Evolutionary conservation across 1,140 invertebrate species (phyloP), one percentile per base, ranked within the genome.

Genomic region (Acyrthosiphon pisum): DNA sequence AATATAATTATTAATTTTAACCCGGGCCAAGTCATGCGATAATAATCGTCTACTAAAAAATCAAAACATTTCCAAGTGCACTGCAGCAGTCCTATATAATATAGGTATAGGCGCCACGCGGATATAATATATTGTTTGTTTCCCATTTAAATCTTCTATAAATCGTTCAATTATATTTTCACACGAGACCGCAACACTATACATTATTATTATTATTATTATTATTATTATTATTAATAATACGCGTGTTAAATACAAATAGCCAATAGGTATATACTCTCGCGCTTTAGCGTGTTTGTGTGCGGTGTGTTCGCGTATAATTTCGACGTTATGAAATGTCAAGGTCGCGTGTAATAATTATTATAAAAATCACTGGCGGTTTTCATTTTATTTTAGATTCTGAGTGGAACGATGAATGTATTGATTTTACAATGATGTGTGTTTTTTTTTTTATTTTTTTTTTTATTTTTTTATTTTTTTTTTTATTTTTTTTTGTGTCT

Each of bases 271-370:
- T 60, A 56, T 60, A 56, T 50, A 50, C 48, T 14, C 4, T 23
- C 23, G 53, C 56, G 60, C 60, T 68, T 68, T 14, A 68, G 60
- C 60, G 60, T 68, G 60, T 68, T 30, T 30, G 76, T 81, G 76
- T 81, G 35, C n/a, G n/a, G 37, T 26, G 35, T 44, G 84, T 41
- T 14, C 84, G 84, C 87, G n/a, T 37, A 89, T 35, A 53, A 89
- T 89, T 53, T 37, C 22, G 48, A 53, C 22, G 87, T 53, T 50
- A 89, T 53, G 87, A 89, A 89, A 89, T 89, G 87, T 89, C 87
- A 89, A 89, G 87, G 87, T 88, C 48, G 48, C 35, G 48, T 53
- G 35, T 35, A 53, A 89, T 37, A 35, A 89, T 89, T 50, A 88
- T 87, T 87, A 48, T n/a, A 87, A 46, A 87, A 87, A 88, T 50